Evolutionary conservation across 1,140 invertebrate genomes (phyloP).

Genomic region (Lanistes nyassanus): DNA sequence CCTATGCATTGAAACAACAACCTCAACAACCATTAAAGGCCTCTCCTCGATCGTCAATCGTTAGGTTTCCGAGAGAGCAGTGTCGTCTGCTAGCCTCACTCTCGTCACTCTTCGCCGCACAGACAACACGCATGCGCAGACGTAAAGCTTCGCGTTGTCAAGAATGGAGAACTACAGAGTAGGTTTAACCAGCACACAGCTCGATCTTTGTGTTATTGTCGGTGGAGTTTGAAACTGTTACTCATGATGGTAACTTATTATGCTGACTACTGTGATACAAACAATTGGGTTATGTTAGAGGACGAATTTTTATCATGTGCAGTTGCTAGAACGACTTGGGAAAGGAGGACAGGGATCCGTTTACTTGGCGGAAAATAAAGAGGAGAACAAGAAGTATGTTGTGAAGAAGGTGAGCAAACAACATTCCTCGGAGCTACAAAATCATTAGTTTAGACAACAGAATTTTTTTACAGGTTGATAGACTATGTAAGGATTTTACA

Average conservation of each 20-base stretch:
- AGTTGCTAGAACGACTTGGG: conserved; percentile 57
- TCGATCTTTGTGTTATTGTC: neutral
- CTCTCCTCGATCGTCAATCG: no score
- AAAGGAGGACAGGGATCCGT: conserved; percentile 57
- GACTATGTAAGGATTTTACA: neutral
- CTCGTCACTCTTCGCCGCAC: neutral
- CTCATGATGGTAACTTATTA: no score
- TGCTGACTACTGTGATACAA: no score
- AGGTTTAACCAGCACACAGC: conserved; percentile 20
- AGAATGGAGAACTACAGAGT: conserved; percentile 59
- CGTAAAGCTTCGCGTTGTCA: conserved; percentile 54
- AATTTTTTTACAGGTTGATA: no score
- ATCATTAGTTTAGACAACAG: no score
- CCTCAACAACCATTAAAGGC: no score
- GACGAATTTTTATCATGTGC: conserved; percentile 23
- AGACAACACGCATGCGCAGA: conserved; percentile 49
- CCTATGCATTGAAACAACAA: no score
- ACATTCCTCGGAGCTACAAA: no score
- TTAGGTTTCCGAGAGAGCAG: no score
- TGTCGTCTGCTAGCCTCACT: no score
- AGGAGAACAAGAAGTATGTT: conserved; percentile 48
- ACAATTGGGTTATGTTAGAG: neutral
- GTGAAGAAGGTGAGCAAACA: conserved; percentile 57
- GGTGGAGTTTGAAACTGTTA: neutral
- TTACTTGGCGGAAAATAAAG: conserved; percentile 47